Base-by-base conservation (phyloP, 2,797 vertebrate genomes). In the Taenioides sp. region DNA sequence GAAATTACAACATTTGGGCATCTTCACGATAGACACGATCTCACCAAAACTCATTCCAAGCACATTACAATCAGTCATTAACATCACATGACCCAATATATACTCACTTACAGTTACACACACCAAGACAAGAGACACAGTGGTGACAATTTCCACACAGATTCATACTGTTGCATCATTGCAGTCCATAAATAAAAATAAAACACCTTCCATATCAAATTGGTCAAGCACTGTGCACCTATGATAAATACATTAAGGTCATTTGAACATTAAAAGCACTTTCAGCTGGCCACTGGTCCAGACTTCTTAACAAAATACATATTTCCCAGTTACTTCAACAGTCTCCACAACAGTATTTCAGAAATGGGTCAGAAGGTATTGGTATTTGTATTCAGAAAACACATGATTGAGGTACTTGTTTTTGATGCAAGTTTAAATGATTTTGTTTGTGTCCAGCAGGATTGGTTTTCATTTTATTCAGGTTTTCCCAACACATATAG, bases 1-100 rank as follows among this genome's bases (percentile, higher is more conserved):
- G 78, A 92, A 88, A 92, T 90, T 86, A 91, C 82, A 89, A 84
- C 65, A 72, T 85, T 86, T 73, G 84, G 62, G 74, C 77, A 82
- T 85, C 74, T 86, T 87, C 81, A 81, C 79, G 82, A 87, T 80
- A 79, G 79, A 50, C 68, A 74, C 70, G 71, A 49, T 69, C 62
- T 57, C 62, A 59, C 23, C 25, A 25, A 77, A 83, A 82, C 65
- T 68, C 65, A 67, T 64, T 3, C 31, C 65, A 52, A 57, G 68
- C 57, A 82, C 69, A 71, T 72, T 67, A 80, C 40, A 18, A n/a
- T 17, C n/a, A n/a, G 12, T 18, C 22, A 65, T 54, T 25, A 52
- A 31, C 23, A 52, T 50, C 23, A 59, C 78, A 70, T n/a, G 5
- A 28, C n/a, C 61, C 63, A 47, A 23, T 37, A 65, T 37, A 65